Conservation (phyloP, 2,888 invertebrate species). For the Limnephilus lunatus region DNA sequence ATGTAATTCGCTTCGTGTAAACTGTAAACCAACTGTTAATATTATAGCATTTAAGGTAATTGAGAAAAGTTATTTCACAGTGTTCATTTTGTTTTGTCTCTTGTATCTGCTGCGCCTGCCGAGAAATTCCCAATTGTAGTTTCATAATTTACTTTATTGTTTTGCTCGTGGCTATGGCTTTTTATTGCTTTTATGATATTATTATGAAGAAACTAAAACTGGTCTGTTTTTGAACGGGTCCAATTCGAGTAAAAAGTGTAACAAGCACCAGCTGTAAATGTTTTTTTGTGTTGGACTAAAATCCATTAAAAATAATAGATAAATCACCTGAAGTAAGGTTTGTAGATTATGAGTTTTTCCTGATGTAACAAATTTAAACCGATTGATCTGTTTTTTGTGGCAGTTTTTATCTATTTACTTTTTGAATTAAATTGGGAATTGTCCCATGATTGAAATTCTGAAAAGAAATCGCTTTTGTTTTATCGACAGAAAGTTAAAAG, state of each 20-base stretch:
- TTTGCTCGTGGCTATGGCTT: constrained; percentile 22
- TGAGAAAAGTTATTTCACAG: constrained; percentile 34
- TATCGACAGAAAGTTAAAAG: not conserved
- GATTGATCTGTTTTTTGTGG: not conserved
- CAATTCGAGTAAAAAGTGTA: constrained; percentile 9
- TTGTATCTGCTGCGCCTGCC: not conserved
- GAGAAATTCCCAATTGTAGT: not conserved
- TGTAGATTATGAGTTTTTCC: not conserved
- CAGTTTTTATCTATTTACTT: not conserved
- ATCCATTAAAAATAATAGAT: not conserved
- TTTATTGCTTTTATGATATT: constrained; percentile 31
- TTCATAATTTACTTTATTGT: constrained; percentile 35
- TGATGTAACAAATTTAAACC: not conserved
- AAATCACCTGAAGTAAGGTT: not conserved
- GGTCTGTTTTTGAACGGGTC: constrained; percentile 15
- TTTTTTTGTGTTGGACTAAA: constrained; percentile 5
- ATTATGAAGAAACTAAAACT: constrained; percentile 32
- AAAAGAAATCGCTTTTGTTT: not conserved
- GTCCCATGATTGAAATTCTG: not conserved
- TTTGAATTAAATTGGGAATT: not conserved
- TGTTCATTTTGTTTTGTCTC: constrained; percentile 20
- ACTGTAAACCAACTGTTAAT: constrained; percentile 34
- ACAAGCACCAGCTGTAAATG: constrained; percentile 15
- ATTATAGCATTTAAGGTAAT: constrained; percentile 44
- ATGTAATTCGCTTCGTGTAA: constrained; percentile 32